Base-by-base conservation (phyloP, 2,888 invertebrate species). In the Ophion costatus region DNA sequence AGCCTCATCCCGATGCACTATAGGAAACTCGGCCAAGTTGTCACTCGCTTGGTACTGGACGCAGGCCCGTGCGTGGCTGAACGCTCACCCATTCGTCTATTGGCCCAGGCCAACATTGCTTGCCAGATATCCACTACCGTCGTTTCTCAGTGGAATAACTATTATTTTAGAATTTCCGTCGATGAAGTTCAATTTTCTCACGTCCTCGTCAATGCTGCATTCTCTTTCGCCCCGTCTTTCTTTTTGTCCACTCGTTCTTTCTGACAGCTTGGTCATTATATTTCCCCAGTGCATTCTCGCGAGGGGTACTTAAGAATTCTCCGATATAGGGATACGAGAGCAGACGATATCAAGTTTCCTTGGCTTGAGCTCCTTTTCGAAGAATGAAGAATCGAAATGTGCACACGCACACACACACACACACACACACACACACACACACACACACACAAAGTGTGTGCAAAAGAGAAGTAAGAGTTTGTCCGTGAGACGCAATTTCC, bases 401-500 rank as follows among this genome's bases (percentile, higher is more conserved):
- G n/a, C n/a, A n/a, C n/a, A n/a, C n/a, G n/a, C n/a, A n/a, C n/a
- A n/a, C n/a, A n/a, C n/a, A n/a, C n/a, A n/a, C n/a, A n/a, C n/a
- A n/a, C n/a, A n/a, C n/a, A n/a, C n/a, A n/a, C n/a, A n/a, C n/a
- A n/a, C n/a, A n/a, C n/a, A n/a, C n/a, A n/a, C n/a, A n/a, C n/a
- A n/a, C n/a, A n/a, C n/a, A n/a, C n/a, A n/a, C n/a, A n/a, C n/a
- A n/a, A n/a, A n/a, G n/a, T n/a, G n/a, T n/a, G 67, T 29, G 29
- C 56, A 59, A 70, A 38, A 71, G 71, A 24, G 42, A 67, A 59
- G 57, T 64, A 33, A 45, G 63, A 75, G 78, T 33, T 70, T 59
- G 64, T 66, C 74, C 67, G 82, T 59, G 73, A 67, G 87, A 91
- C 90, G 91, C 91, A 93, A 92, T 92, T 92, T 91, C 92, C 91